Evolutionary conservation across 2,888 invertebrate species (phyloP).

Genomic region (Gastracanthus pulcherrimus): DNA sequence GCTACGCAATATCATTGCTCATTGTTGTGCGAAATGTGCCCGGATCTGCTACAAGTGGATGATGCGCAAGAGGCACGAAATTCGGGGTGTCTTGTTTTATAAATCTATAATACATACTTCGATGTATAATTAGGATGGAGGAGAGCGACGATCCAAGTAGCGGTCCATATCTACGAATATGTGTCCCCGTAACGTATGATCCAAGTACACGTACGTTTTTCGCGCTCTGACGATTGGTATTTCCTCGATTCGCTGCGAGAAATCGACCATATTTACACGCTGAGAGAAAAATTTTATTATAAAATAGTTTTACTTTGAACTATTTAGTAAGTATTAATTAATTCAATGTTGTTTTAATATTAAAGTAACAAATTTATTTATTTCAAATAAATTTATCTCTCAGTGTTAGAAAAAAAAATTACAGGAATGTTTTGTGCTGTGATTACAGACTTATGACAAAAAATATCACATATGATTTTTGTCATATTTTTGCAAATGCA

Average conservation of each 20-base stretch:
- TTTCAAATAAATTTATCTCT: background rate
- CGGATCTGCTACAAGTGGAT: slow-evolving; percentile 44
- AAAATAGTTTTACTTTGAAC: background rate
- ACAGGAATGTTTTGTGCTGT: background rate
- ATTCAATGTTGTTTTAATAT: background rate
- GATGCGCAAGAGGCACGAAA: slow-evolving; percentile 54
- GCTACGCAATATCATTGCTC: background rate
- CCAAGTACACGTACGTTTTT: background rate
- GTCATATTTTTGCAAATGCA: background rate
- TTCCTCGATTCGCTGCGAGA: slow-evolving; percentile 37
- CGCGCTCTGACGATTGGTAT: background rate
- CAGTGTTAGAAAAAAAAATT: background rate
- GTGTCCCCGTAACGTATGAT: slow-evolving; percentile 10
- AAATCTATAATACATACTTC: slow-evolving; percentile 66
- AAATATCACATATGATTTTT: background rate
- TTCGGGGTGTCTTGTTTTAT: slow-evolving; percentile 67
- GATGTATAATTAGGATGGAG: slow-evolving; percentile 68
- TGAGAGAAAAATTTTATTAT: background rate
- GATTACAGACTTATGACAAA: background rate
- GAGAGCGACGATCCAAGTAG: slow-evolving; percentile 54
- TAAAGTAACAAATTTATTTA: background rate
- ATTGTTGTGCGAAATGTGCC: slow-evolving; percentile 37
- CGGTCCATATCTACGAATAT: slow-evolving; percentile 44
- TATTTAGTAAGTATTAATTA: background rate
- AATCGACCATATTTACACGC: slow-evolving; percentile 22